These are phyloP conservation scores for Sebastes oblongus DNA, from an alignment of 2,797 vertebrate genomes.

Conservation along the genomic window DNA sequence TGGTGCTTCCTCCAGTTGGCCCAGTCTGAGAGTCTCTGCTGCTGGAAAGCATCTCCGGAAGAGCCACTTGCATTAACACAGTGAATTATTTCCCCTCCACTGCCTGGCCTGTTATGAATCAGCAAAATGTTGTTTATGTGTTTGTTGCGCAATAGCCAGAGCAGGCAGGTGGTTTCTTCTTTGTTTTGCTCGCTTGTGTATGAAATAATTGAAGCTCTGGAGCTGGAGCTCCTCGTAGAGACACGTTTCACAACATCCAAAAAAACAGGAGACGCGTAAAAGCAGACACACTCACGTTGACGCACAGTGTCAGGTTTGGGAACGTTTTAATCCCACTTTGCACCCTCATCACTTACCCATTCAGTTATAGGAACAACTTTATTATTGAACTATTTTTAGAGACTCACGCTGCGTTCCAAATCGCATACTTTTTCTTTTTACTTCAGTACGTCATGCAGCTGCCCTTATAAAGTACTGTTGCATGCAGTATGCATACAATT, in stretches of 20 bases:
- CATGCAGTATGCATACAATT: too few relatives aligned
- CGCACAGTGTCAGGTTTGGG: neutral
- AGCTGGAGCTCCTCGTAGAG: neutral
- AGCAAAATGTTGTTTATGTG: conserved; percentile 27
- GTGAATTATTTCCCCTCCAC: conserved; percentile 36
- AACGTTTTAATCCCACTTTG: neutral
- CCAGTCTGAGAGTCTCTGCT: neutral
- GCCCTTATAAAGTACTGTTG: too few relatives aligned
- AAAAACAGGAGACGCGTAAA: neutral
- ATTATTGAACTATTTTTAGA: neutral
- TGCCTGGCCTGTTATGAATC: conserved; percentile 48
- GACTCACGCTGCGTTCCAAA: neutral
- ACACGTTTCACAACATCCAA: conserved; percentile 22
- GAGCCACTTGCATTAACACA: conserved; percentile 21
- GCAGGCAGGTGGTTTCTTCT: conserved; percentile 38
- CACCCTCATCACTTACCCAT: neutral
- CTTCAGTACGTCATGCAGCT: too few relatives aligned
- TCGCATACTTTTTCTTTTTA: too few relatives aligned
- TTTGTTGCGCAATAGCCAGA: conserved; percentile 31
- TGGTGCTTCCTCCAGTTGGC: conserved; percentile 17
- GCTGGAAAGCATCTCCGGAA: conserved; percentile 16
- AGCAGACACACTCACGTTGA: neutral
- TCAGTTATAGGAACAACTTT: neutral
- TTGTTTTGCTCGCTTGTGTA: conserved; percentile 40
- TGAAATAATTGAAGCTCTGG: conserved; percentile 15